A percentile compares a stretch with the other conserved stretches of the same genome.
phyloP scores from a whole-genome alignment of 2,888 invertebrate genomes.

The Noctua pronuba region DNA sequence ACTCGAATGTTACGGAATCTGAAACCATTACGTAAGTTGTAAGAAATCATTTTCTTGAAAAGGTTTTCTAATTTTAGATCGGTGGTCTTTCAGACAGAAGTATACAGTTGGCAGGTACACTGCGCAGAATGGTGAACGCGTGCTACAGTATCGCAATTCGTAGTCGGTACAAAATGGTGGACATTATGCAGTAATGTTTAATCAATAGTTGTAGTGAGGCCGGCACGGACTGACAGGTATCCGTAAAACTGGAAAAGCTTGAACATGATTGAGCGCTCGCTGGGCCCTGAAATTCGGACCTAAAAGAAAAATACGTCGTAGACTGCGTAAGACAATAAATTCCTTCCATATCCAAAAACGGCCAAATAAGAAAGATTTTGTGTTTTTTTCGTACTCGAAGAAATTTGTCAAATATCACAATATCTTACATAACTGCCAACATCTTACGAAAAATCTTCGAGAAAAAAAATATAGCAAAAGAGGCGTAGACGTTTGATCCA shows the following conservation, averaged over 20 bases:
- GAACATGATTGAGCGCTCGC: slow-evolving; percentile 44
- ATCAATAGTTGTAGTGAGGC: slow-evolving; percentile 78
- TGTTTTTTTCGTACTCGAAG: neutral
- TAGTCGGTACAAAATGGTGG: slow-evolving; percentile 82
- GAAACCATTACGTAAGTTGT: slow-evolving; percentile 50
- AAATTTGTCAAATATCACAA: slow-evolving; percentile 2
- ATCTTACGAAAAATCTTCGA: slow-evolving; percentile 14
- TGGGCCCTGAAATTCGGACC: slow-evolving; percentile 12
- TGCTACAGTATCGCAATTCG: slow-evolving; percentile 70
- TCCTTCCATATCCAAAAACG: neutral
- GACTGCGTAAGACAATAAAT: neutral
- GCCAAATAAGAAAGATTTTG: neutral
- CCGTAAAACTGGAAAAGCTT: slow-evolving; percentile 43
- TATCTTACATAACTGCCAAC: slow-evolving; percentile 55
- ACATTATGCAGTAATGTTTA: slow-evolving; percentile 82
- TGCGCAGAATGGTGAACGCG: slow-evolving; percentile 80
- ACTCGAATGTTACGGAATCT: slow-evolving; percentile 39
- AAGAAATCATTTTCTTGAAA: slow-evolving; percentile 42
- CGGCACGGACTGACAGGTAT: slow-evolving; percentile 59
- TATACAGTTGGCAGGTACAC: slow-evolving; percentile 24
- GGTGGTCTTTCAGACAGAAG: slow-evolving; percentile 35
- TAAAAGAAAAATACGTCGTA: slow-evolving; percentile 3
- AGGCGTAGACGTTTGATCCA: slow-evolving; percentile 35
- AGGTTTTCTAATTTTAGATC: slow-evolving; percentile 32
- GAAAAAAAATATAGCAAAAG: slow-evolving; percentile 23